Evolutionary conservation across 2,888 invertebrate species (phyloP).

Genomic region (Volucella inanis): DNA sequence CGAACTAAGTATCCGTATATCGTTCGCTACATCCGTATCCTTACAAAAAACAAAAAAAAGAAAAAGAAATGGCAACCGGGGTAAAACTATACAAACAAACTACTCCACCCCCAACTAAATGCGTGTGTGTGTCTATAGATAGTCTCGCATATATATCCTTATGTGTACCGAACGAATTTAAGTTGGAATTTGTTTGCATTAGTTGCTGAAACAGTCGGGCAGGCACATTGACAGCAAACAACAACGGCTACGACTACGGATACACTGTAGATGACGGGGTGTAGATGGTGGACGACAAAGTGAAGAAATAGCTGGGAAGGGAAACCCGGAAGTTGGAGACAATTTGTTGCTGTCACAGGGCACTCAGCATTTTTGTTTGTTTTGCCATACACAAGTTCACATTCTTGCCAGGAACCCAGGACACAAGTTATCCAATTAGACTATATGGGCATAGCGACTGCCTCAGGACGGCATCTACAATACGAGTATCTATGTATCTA

Average conservation of each 20-base stretch:
- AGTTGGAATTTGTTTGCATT: conserved; percentile 68
- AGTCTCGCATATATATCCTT: neutral
- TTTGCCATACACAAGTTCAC: conserved; percentile 50
- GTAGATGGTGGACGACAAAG: neutral
- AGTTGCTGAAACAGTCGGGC: conserved; percentile 31
- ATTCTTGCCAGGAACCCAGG: conserved; percentile 64
- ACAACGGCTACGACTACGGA: neutral
- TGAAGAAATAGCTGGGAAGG: neutral
- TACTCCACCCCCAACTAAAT: conserved; percentile 14
- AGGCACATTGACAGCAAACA: conserved; percentile 29
- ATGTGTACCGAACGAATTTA: conserved; percentile 58
- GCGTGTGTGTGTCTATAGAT: neutral
- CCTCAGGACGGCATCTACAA: conserved; percentile 36
- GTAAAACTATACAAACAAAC: conserved; percentile 31
- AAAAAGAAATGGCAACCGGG: neutral
- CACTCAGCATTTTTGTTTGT: conserved; percentile 62
- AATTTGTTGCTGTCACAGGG: conserved; percentile 71
- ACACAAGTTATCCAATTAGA: conserved; percentile 74
- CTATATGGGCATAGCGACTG: conserved; percentile 49
- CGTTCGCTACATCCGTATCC: too few relatives aligned
- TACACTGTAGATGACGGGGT: neutral
- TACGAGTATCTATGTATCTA: too few relatives aligned
- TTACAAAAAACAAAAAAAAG: conserved; percentile 8
- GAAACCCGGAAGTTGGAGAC: conserved; percentile 68
- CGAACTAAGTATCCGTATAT: neutral